Percentiles rank a stretch among this genome's conserved stretches.
phyloP scores from a whole-genome alignment of 2,888 invertebrate species.

The Ctena decussata region DNA sequence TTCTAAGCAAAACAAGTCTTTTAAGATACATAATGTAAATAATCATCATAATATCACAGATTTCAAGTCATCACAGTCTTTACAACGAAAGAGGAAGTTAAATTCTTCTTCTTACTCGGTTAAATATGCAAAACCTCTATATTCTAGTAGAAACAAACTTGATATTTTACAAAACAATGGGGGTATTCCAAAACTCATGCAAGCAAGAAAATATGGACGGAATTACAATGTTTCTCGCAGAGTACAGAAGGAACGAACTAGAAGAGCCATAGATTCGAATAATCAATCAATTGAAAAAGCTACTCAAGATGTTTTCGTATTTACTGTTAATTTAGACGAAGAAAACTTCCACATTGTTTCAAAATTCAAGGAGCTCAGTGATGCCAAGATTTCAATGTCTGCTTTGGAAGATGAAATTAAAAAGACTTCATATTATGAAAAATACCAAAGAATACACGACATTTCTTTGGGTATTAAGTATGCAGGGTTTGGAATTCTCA shows the following conservation, averaged over 20 bases:
- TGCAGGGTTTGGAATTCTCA: conserved; percentile 72
- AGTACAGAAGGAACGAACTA: background rate
- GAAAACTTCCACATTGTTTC: conserved; percentile 69
- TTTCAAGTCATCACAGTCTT: background rate
- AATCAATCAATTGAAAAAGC: background rate
- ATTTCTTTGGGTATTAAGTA: conserved; percentile 71
- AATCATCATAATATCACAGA: no score
- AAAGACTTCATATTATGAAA: conserved; percentile 41
- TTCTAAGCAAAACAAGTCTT: background rate
- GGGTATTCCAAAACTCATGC: no score
- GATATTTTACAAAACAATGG: background rate
- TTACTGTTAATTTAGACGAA: conserved; percentile 62
- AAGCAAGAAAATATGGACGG: background rate
- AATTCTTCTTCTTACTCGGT: background rate
- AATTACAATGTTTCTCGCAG: background rate
- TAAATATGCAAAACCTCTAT: background rate
- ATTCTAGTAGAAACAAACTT: background rate
- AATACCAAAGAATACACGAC: conserved; percentile 69
- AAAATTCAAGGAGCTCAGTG: conserved; percentile 32
- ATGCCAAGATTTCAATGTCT: background rate
- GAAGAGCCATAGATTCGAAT: background rate
- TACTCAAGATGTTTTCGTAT: conserved; percentile 27
- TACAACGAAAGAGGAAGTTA: background rate
- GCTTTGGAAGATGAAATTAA: background rate
- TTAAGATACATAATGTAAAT: background rate